Percentiles rank a stretch among this genome's conserved stretches.
phyloP scores from a whole-genome alignment of 2,797 vertebrate genomes.

The Tangara arthus region DNA sequence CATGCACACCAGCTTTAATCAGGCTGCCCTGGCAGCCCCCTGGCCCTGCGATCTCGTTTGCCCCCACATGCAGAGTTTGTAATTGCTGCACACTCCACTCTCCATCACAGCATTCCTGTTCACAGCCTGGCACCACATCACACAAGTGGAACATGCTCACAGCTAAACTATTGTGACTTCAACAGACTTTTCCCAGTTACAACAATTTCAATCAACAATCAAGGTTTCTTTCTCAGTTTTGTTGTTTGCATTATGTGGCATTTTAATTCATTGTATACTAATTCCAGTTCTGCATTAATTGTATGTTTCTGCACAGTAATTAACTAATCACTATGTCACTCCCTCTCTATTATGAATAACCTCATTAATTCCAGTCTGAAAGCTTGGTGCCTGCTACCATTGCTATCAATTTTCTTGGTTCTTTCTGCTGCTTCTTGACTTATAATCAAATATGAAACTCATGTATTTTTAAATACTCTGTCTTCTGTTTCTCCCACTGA shows the following conservation, averaged over 20 bases:
- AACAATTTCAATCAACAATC: constrained; percentile 42
- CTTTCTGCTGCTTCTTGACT: constrained; percentile 68
- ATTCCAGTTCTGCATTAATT: constrained; percentile 73
- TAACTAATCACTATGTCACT: constrained; percentile 73
- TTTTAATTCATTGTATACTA: constrained; percentile 69
- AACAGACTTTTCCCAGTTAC: not conserved
- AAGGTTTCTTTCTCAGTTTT: constrained; percentile 57
- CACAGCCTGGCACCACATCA: not conserved
- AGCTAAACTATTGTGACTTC: constrained; percentile 15
- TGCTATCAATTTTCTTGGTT: not conserved
- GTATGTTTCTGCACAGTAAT: constrained; percentile 69
- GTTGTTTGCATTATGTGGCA: constrained; percentile 46
- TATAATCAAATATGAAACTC: constrained; percentile 78
- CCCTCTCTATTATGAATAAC: constrained; percentile 67
- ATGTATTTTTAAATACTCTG: constrained; percentile 80
- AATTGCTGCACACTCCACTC: not conserved
- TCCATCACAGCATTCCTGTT: not conserved
- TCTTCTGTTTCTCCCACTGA: constrained; percentile 75
- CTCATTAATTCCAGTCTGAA: constrained; percentile 69
- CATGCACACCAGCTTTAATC: not conserved
- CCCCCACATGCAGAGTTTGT: accelerated
- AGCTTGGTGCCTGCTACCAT: constrained; percentile 51
- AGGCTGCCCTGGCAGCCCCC: not conserved
- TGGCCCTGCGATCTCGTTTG: not conserved
- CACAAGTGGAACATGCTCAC: not conserved